phyloP scores from a whole-genome alignment of 1,140 invertebrate species.

The Bombus balteatus region DNA sequence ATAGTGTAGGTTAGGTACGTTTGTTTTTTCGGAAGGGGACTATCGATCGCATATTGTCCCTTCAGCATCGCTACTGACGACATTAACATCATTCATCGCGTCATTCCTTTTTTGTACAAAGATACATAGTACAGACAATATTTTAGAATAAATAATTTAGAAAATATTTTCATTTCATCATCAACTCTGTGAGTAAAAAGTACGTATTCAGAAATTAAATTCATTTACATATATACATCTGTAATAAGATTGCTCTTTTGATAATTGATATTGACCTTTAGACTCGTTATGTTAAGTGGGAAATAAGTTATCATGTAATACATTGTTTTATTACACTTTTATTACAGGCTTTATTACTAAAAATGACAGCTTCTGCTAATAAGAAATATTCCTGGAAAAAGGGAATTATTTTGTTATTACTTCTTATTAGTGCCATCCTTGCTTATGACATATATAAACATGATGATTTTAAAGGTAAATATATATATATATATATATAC shows the following conservation, averaged over 20 bases:
- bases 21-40: conserved; percentile 56
- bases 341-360: conserved; percentile 75
- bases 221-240: background rate
- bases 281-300: background rate
- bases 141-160: conserved; percentile 14
- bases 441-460: conserved; percentile 78
- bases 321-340: background rate
- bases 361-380: conserved; percentile 77
- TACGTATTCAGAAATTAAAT: background rate
- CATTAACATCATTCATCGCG: conserved; percentile 48
- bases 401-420: conserved; percentile 74
- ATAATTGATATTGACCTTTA: conserved; percentile 26
- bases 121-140: background rate
- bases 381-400: conserved; percentile 78
- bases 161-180: conserved; percentile 6
- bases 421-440: conserved; percentile 75
- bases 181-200: conserved; percentile 6
- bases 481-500: background rate
- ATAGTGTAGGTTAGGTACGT: conserved; percentile 67
- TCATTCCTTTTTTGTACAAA: conserved; percentile 43
- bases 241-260: background rate
- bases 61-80: conserved; percentile 41
- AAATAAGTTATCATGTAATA: background rate
- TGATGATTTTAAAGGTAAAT: conserved; percentile 78
- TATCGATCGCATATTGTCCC: conserved; percentile 72